Percentiles rank a stretch among this genome's conserved stretches.
These are phyloP conservation scores for Phallusia fumigata DNA, from an alignment of 23 tunicate species.

Conservation along the genomic window DNA sequence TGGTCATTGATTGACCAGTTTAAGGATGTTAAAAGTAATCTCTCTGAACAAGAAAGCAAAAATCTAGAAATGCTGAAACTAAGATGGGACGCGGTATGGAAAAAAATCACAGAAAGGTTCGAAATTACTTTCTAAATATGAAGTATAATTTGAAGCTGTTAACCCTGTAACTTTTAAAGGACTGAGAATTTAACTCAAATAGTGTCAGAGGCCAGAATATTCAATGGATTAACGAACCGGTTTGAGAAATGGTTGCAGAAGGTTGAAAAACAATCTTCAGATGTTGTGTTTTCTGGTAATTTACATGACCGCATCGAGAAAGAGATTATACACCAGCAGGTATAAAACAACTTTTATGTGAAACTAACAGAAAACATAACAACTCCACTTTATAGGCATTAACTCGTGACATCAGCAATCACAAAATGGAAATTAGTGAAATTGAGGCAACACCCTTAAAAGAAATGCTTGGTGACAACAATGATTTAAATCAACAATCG, in stretches of 20 bases:
- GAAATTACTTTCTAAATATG: no score
- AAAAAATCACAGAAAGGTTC: not conserved
- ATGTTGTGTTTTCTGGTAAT: not conserved
- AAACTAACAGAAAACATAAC: not conserved
- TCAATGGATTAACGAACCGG: not conserved
- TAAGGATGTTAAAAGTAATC: not conserved
- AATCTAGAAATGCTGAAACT: not conserved
- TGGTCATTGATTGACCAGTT: not conserved
- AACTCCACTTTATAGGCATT: constrained; percentile 11
- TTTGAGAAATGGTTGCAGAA: not conserved
- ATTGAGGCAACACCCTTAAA: constrained; percentile 35
- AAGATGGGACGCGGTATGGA: not conserved
- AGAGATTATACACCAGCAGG: constrained; percentile 2
- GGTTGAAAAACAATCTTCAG: not conserved
- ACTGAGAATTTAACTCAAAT: not conserved
- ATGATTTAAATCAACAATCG: constrained; percentile 9
- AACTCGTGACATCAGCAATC: constrained; percentile 28
- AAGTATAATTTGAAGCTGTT: no score
- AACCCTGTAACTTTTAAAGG: not conserved
- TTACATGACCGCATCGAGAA: constrained; percentile 2
- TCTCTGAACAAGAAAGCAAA: not conserved
- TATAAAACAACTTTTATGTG: not conserved
- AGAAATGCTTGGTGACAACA: not conserved
- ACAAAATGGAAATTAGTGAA: constrained; percentile 15
- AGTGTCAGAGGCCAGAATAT: not conserved